Percentiles rank a stretch among this genome's conserved stretches.
Conservation (phyloP, 1,140 invertebrate species). For the Acyrthosiphon pisum region DNA sequence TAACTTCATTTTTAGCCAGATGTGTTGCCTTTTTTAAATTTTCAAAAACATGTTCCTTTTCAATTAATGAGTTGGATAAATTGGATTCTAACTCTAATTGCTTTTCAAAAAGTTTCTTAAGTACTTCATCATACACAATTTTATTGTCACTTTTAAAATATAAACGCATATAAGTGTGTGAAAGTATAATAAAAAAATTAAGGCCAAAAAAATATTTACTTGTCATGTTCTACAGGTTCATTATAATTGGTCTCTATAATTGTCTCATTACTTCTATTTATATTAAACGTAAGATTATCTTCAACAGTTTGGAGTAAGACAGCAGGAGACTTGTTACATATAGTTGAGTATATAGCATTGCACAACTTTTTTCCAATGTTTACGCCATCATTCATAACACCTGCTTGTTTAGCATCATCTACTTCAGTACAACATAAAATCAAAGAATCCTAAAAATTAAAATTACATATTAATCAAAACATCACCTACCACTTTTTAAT, state of each 20-base stretch:
- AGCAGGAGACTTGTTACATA: conserved; percentile 20
- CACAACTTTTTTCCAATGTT: conserved; percentile 27
- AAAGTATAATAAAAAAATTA: neutral
- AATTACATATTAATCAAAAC: neutral
- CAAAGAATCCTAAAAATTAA: conserved; percentile 36
- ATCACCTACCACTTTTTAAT: neutral
- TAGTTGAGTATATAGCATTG: conserved; percentile 19
- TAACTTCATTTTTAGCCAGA: neutral
- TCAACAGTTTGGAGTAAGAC: conserved; percentile 18
- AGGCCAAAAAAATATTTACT: neutral
- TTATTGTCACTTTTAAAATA: conserved; percentile 11
- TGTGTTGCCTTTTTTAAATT: neutral
- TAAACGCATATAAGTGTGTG: neutral
- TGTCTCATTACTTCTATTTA: conserved; percentile 2
- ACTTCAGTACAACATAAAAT: conserved; percentile 18
- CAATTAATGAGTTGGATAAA: neutral
- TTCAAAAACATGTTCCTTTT: conserved; percentile 17
- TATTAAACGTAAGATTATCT: neutral
- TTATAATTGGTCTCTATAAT: neutral
- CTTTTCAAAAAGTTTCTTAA: neutral
- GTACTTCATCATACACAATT: neutral
- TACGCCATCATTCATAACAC: conserved; percentile 12
- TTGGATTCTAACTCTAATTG: conserved; percentile 30
- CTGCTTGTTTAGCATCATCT: conserved; percentile 15
- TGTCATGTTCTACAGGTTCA: neutral